Evolutionary conservation across 2,797 vertebrate genomes (phyloP), one percentile per base, ranked within the genome.

Genomic region (Varecia variegata): DNA sequence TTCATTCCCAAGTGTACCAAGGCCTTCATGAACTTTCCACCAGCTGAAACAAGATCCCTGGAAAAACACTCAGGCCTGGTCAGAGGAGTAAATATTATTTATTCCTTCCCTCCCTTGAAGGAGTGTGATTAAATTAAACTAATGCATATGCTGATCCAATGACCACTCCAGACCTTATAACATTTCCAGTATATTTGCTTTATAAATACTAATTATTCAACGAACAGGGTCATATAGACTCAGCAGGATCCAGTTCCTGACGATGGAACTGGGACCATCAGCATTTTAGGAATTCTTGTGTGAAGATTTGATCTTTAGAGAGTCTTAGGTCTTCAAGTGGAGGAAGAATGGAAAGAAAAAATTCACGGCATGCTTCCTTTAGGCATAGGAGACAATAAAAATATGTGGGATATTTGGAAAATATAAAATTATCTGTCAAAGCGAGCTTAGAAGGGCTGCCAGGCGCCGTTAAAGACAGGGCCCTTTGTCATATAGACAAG

Each of bases 381-480:
- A 71, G 17, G 38, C 20, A 17, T 5, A 21, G 13, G 17, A 77
- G 56, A 50, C 45, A 74, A 86, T 3, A 45, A 40, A 73, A 50
- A 30, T 11, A 90, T 14, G 25, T 40, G n/a, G 12, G 8, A 25
- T 43, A n/a, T 67, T 50, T 67, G 21, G 56, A 47, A 90, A 54
- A 60, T 7, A 4, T 30, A 45, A 82, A 73, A 25, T 27, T 8
- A 62, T 20, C 43, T 27, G 4, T 50, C 5, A 27, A 70, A 23
- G 15, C 5, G 35, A 18, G 6, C 40, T 50, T 6, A 70, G 21
- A 32, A n/a, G 1, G 20, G 47, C 21, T n/a, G 21, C 15, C 2
- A 15, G 2, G 2, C 1, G 3, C 3, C 8, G 15, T 45, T 45
- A 5, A 38, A 45, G 70, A 25, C 23, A 1, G 1, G 35, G 25